Evolutionary conservation across 2,113 vertebrate species (phyloP), one percentile per base, ranked within the genome.

Genomic region (Alouatta palliata): DNA sequence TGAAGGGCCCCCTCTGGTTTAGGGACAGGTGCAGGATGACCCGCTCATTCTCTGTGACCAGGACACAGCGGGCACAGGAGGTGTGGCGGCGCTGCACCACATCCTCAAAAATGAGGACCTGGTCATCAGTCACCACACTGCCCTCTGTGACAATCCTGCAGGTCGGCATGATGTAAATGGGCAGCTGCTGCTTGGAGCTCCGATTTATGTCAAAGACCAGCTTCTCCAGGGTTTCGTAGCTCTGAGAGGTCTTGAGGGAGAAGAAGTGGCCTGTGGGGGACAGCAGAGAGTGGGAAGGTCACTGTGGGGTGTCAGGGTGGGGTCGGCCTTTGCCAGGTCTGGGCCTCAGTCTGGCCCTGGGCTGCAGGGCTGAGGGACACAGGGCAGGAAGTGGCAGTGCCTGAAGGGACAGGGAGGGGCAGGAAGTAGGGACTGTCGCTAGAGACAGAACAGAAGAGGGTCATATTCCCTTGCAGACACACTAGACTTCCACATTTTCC

Each of bases 241-340:
- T 96, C 82, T 94, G 90, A 1, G 87, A n/a, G 64, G 98, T 97
- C 3, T 97, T 95, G 32, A 99, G 94, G 8, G 99, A 90, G 70
- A 98, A 98, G 97, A 99, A 99, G 80, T 97, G 40, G 56, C 99
- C 99, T 99, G 97, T 10, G 54, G 92, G 82, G 52, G 14, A 37
- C 73, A 94, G 58, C 37, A 85, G 75, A 73, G 30, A 43, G 52
- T 16, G 8, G 64, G 1, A 43, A 35, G 10, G 37, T 93, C 37
- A 79, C 2, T 12, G 64, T 49, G 76, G 17, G 32, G 20, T 11
- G 5, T 27, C 16, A 73, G 75, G 25, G 75, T 6, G 0, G 56
- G 40, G 32, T 30, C n/a, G 49, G 25, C 23, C 77, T 66, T 47
- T 14, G 80, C 30, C 64, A 21, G 21, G 37, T 7, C 19, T 66